These are phyloP conservation scores for Lithosia quadra DNA, from an alignment of 2,888 invertebrate genomes.

Conservation along the genomic window DNA sequence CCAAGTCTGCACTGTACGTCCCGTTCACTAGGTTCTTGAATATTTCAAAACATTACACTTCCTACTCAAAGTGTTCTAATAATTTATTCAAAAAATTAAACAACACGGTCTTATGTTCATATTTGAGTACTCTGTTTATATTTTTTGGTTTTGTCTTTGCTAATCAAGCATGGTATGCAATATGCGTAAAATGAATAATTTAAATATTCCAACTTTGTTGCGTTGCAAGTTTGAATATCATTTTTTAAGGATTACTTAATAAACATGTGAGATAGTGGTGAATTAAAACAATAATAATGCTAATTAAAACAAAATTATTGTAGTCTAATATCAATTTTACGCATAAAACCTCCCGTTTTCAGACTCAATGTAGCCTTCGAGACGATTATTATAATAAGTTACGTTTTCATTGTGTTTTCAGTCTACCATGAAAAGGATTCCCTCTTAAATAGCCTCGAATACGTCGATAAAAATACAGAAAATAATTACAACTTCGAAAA, in stretches of 20 bases:
- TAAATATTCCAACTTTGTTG: no score
- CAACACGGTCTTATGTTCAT: conserved; percentile 51
- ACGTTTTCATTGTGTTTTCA: background rate
- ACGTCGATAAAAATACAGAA: background rate
- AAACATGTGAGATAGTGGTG: no score
- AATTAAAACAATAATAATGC: no score
- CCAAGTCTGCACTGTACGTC: conserved; percentile 45
- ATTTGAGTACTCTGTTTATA: conserved; percentile 41
- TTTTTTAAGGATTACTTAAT: background rate
- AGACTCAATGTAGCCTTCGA: background rate
- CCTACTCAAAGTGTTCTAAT: conserved; percentile 58
- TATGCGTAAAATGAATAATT: background rate
- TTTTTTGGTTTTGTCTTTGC: conserved; percentile 27
- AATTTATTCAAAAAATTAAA: conserved; percentile 70
- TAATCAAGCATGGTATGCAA: conserved; percentile 33
- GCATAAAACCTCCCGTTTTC: background rate
- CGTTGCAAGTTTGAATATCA: background rate
- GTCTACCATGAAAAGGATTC: background rate
- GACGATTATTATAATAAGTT: background rate
- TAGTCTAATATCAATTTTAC: background rate
- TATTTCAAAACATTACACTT: conserved; percentile 67
- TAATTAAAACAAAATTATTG: background rate
- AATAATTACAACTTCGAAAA: background rate
- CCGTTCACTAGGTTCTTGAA: conserved; percentile 56
- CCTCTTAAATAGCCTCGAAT: background rate